Conservation (phyloP, 2,113 vertebrate species). For the Butorides virescens region DNA sequence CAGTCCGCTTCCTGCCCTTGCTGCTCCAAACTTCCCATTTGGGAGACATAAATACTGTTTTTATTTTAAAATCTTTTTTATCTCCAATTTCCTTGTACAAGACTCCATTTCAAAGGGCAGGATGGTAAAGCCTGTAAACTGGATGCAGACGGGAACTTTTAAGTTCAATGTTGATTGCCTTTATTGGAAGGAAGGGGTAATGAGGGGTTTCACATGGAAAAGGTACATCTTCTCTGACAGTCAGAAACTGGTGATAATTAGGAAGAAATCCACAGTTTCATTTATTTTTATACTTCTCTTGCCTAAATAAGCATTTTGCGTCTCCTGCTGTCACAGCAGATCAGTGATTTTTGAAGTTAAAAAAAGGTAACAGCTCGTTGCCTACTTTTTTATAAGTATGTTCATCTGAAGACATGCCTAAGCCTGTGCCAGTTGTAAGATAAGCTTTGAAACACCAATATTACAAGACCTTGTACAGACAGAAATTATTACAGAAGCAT, state of each 20-base stretch:
- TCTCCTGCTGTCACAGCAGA: not conserved
- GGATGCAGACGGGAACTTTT: not conserved
- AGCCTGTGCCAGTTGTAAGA: not conserved
- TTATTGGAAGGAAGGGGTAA: not conserved
- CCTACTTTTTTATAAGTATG: not conserved
- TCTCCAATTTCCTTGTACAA: constrained; percentile 3
- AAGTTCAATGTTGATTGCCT: not conserved
- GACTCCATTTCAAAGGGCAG: constrained; percentile 21
- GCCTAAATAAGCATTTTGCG: not conserved
- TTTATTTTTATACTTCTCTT: not conserved
- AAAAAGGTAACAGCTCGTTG: not conserved
- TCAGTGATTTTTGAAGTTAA: not conserved
- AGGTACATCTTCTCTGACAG: constrained; percentile 5
- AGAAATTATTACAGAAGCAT: not conserved
- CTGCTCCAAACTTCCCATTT: constrained; percentile 69
- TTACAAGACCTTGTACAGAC: not conserved
- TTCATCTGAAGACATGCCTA: not conserved
- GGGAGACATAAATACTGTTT: constrained; percentile 20
- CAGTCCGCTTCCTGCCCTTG: constrained; percentile 79
- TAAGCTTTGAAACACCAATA: not conserved
- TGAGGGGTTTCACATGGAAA: not conserved
- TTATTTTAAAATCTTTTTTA: constrained; percentile 37
- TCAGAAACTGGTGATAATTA: not conserved
- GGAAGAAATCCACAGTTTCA: not conserved
- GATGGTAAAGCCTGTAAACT: not conserved